Base-by-base conservation (phyloP, 2,797 vertebrate species). In the Vipera ursinii region DNA sequence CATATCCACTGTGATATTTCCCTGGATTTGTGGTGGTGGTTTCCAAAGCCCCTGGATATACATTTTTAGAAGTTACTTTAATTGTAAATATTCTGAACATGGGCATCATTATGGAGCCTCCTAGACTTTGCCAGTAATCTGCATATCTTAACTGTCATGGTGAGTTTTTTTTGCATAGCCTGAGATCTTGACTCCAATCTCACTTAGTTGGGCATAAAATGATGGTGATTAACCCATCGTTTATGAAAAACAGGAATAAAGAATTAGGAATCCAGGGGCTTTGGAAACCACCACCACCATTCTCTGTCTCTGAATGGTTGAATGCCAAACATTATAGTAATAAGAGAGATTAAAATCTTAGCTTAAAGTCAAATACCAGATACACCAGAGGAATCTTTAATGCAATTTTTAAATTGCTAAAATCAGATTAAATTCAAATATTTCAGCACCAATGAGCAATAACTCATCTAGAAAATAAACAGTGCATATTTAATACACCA, bases 401-500 rank as follows among this genome's bases (percentile, higher is more conserved):
- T 97, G 95, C 88, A 88, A 26, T 96, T 96, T 90, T 96, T 92
- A 96, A 96, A 96, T 95, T 96, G 93, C 91, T 96, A 94, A 94
- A 97, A 91, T 93, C 92, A 95, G 92, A 89, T 94, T 95, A 93
- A 91, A 95, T 95, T 96, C 95, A 91, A 94, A 53, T 94, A 94
- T 96, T 96, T 95, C 87, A 96, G 91, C 94, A 61, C 20, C 57
- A 95, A 82, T 95, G 95, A 96, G 56, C 91, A 94, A 95, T 95
- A 95, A 94, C 93, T 96, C 96, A 93, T 90, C 60, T 91, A 88
- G 87, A 96, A 96, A 95, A 92, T 60, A 91, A 95, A 90, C 32
- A 90, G 82, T 93, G 61, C 85, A 96, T 96, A 96, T 96, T 97
- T 96, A 96, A 97, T 96, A 97, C 94, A 96, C 94, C 48, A 94